Evolutionary conservation across 2,888 invertebrate genomes (phyloP), one percentile per base, ranked within the genome.

Genomic region (Drosophila putrida): DNA sequence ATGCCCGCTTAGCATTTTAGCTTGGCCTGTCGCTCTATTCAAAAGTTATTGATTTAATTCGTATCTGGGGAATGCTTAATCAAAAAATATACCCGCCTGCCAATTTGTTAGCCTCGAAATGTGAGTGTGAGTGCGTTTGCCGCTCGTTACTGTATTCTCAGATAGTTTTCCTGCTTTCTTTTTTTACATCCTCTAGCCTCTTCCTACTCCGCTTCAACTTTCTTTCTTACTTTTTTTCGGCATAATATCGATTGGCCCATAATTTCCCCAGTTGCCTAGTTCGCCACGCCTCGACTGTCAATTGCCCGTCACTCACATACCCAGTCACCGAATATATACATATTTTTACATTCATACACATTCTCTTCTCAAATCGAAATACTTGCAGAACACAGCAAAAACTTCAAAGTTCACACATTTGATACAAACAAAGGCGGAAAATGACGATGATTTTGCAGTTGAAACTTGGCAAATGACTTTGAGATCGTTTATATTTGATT

Each of bases 11-110:
- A 70, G 77, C 70, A 77, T 77, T 73, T 50, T 31, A 20, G 54
- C 59, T 50, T 55, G 70, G 74, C 44, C 73, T 63, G 73, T 69
- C 75, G 59, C 59, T 60, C 59, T 60, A 20, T 47, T 50, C 75
- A 66, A 85, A 82, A 80, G 73, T 85, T 85, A 87, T 85, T 85
- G 84, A 85, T 85, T 85, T 85, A 85, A 85, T 87, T 87, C 77
- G 85, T 85, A 79, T 87, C 84, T 80, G 77, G 84, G 84, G 85
- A 85, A 87, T 76, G 88, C 84, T 87, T 85, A 85, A 84, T 85
- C 84, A 85, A 85, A 85, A 87, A 72, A 79, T 79, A 71, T 33
- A 35, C 33, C 62, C 76, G 61, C 61, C 63, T 66, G 74, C 80
- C 82, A 82, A 83, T 82, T 82, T 81, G 77, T 71, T 70, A 74